Evolutionary conservation across 2,888 invertebrate genomes (phyloP).

Genomic region (Euclidia mi): DNA sequence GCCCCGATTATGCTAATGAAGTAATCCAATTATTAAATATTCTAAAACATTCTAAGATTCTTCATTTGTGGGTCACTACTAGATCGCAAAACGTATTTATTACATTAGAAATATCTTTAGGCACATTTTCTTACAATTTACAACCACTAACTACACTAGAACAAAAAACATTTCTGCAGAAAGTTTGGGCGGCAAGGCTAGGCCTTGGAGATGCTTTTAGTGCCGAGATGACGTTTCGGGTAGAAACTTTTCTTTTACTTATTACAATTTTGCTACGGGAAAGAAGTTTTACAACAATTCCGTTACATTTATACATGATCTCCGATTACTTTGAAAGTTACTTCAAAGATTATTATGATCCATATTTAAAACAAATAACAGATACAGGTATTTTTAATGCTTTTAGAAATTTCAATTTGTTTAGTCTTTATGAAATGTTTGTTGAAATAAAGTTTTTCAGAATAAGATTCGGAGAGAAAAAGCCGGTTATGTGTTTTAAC

Average conservation of each 20-base stretch:
- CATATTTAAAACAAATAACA: neutral
- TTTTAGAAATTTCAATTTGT: neutral
- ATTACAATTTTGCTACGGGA: conserved; percentile 1
- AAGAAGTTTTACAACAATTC: conserved; percentile 33
- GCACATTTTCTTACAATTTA: conserved; percentile 42
- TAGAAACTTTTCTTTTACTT: no score
- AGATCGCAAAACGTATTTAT: conserved; percentile 37
- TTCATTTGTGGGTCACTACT: conserved; percentile 49
- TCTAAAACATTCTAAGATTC: conserved; percentile 29
- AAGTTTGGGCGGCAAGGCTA: conserved; percentile 24
- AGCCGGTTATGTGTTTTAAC: conserved; percentile 15
- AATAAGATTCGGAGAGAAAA: conserved; percentile 37
- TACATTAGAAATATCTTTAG: conserved; percentile 41
- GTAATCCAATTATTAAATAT: conserved; percentile 34
- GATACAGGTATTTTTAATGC: neutral
- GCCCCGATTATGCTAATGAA: conserved; percentile 41
- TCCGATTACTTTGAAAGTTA: conserved; percentile 26
- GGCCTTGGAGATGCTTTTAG: neutral
- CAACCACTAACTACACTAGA: conserved; percentile 26
- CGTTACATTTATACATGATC: conserved; percentile 44
- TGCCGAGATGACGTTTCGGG: neutral
- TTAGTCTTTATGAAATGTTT: conserved; percentile 32
- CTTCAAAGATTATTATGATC: conserved; percentile 14
- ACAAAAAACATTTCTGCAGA: conserved; percentile 34
- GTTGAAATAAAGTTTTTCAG: conserved; percentile 33